These are phyloP conservation scores for Gymnothorax reevesii DNA, from an alignment of 2,797 vertebrate genomes.

Conservation along the genomic window DNA sequence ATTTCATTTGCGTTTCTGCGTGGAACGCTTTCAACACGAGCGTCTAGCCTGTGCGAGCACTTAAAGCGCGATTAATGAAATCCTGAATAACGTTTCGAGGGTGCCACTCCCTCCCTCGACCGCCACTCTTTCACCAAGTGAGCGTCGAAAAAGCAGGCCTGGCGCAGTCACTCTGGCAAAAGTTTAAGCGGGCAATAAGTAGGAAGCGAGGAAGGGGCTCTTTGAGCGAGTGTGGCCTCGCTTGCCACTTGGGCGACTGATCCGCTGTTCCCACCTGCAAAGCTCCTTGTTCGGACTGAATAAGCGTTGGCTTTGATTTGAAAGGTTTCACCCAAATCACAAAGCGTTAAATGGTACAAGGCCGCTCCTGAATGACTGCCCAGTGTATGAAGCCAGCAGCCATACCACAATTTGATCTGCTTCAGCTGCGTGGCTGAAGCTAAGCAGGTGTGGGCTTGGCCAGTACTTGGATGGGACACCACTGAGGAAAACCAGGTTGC, in stretches of 20 bases:
- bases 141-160: slow-evolving; percentile 67
- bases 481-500: too few relatives aligned
- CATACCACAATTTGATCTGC: too few relatives aligned
- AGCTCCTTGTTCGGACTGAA: slow-evolving; percentile 40
- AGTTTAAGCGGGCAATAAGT: slow-evolving; percentile 62
- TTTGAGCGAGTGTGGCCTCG: slow-evolving; percentile 40
- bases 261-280: slow-evolving; percentile 50
- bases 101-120: slow-evolving; percentile 49
- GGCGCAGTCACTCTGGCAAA: slow-evolving; percentile 50
- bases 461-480: too few relatives aligned
- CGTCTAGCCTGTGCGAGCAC: slow-evolving; percentile 38
- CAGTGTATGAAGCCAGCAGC: not conserved
- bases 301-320: slow-evolving; percentile 30
- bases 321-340: not conserved
- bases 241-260: slow-evolving; percentile 68
- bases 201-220: slow-evolving; percentile 17
- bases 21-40: slow-evolving; percentile 16
- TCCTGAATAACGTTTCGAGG: slow-evolving; percentile 68
- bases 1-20: not conserved
- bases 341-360: not conserved
- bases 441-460: too few relatives aligned
- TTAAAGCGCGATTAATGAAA: slow-evolving; percentile 55
- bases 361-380: too few relatives aligned
- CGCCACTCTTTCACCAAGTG: slow-evolving; percentile 55
- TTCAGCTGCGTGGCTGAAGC: too few relatives aligned